Evolutionary conservation across 2,888 invertebrate species (phyloP), one percentile per base, ranked within the genome.

Genomic region (Ophonus ardosiacus): DNA sequence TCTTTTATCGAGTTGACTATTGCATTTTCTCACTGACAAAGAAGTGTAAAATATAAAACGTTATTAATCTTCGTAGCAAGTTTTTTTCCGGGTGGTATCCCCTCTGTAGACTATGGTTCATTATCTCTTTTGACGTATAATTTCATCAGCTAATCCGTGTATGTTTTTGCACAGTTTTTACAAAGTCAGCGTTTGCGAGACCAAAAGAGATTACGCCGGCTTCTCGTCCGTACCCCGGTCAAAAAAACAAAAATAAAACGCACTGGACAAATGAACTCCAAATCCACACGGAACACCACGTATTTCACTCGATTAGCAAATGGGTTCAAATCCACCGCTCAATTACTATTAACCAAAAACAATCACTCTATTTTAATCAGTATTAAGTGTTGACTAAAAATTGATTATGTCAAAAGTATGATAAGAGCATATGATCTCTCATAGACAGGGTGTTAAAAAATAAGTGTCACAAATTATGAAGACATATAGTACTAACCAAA

Each of bases 71-170:
- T 51, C 51, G 51, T 51, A 38, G 56, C 51, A 76, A 43, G 43
- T 56, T 74, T 74, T 74, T 74, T 74, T 15, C 74, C 10, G 13
- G 5, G 18, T 6, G 17, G 8, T 17, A 61, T 61, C 24, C 24
- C 24, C 24, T 24, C 24, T 63, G 21, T n/a, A 13, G 63, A 63
- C 81, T 51, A 43, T 81, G 68, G 65, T 81, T 81, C 81, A 81
- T 81, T 81, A 81, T 81, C 81, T 81, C 65, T 81, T 81, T 81
- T 81, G 81, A 68, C 40, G 40, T 81, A 81, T 81, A 81, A 65
- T 81, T 81, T 65, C 65, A 65, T 81, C 81, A 68, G 68, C 81
- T 63, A 68, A 81, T 40, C 81, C 65, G 13, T 13, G 21, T 24
- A 65, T 40, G 63, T 81, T 81, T 81, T 68, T 81, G 43, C 51